These are phyloP conservation scores for Anabacerthia variegaticeps DNA, from an alignment of 2,797 vertebrate species.

Conservation along the genomic window DNA sequence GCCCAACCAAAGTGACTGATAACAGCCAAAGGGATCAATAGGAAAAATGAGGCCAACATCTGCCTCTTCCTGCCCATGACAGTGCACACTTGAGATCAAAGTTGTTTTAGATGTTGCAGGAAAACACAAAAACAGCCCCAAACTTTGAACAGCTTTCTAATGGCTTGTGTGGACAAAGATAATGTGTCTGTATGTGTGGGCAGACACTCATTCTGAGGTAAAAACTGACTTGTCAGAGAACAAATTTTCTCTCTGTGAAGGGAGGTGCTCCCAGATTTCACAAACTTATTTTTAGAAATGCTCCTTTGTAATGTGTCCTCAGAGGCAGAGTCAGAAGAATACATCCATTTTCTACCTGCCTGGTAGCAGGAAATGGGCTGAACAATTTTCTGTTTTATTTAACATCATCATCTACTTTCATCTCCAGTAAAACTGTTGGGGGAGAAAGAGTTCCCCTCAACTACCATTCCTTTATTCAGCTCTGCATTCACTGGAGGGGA, in stretches of 20 bases:
- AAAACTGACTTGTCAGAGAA: neutral
- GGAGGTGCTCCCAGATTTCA: neutral
- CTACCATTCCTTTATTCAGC: neutral
- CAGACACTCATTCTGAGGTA: neutral
- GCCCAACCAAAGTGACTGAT: neutral
- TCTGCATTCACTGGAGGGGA: neutral
- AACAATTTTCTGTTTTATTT: neutral
- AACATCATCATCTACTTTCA: neutral
- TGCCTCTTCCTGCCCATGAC: neutral
- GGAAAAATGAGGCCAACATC: neutral
- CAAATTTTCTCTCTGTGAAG: neutral
- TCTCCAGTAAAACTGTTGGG: neutral
- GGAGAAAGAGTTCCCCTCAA: neutral
- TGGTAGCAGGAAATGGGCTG: neutral
- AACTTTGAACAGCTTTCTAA: neutral
- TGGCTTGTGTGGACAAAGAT: neutral
- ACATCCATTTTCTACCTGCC: neutral
- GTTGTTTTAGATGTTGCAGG: neutral
- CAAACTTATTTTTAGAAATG: neutral
- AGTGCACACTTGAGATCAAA: fast-evolving
- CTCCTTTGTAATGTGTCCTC: neutral
- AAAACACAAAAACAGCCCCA: neutral
- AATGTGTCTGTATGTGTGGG: neutral
- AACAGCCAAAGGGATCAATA: neutral
- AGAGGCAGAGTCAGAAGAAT: neutral